Conservation (phyloP, 2,797 vertebrate species). For the Pangasius sanitwongsei region DNA sequence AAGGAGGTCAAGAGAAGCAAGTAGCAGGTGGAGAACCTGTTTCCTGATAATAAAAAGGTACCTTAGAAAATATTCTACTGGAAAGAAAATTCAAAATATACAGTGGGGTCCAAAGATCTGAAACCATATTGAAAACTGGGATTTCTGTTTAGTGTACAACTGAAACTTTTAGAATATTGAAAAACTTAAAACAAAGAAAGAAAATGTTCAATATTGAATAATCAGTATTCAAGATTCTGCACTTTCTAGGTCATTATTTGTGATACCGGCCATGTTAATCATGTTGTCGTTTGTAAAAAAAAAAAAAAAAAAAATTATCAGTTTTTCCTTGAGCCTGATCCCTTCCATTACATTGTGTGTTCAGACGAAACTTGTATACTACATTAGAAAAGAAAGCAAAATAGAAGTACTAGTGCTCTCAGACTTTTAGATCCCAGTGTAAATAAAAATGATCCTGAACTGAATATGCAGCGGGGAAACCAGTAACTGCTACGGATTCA, state of each 20-base stretch:
- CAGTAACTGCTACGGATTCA: not conserved
- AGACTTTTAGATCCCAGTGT: not conserved
- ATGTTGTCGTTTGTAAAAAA: too few relatives aligned
- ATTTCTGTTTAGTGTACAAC: not conserved
- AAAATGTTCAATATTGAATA: not conserved
- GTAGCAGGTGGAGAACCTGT: conserved; percentile 11
- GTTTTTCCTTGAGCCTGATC: not conserved
- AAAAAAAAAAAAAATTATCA: not conserved
- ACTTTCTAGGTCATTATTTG: too few relatives aligned
- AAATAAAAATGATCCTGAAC: not conserved
- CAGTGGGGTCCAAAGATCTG: not conserved
- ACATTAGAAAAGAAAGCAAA: not conserved
- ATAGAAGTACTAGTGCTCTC: not conserved
- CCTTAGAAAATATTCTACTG: not conserved
- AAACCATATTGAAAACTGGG: not conserved
- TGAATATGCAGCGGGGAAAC: not conserved
- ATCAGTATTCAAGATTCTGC: not conserved
- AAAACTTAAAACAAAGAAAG: not conserved
- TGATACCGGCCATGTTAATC: too few relatives aligned
- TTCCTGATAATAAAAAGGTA: conserved; percentile 22
- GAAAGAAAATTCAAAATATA: not conserved
- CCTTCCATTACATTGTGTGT: not conserved
- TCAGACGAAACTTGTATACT: not conserved
- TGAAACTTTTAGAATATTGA: not conserved
- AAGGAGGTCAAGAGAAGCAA: not conserved